Conservation (phyloP, 2,113 vertebrate genomes). For the Proteles cristata region DNA sequence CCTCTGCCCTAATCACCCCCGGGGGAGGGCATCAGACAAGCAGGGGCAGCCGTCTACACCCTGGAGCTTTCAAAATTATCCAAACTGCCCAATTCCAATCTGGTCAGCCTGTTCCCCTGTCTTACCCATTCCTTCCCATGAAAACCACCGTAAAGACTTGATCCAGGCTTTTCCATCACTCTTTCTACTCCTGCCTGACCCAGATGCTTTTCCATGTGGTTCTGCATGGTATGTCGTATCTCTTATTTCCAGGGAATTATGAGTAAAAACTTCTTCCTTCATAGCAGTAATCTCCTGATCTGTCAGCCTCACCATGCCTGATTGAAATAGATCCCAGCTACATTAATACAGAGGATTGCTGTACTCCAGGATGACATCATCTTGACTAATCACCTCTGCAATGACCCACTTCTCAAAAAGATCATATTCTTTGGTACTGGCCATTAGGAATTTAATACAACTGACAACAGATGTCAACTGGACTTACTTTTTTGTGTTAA, state of each 20-base stretch:
- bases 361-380: not conserved
- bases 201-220: not conserved
- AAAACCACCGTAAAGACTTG: not conserved
- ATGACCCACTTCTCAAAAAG: not conserved
- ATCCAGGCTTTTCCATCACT: not conserved
- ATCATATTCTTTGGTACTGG: too few species aligned
- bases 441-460: not conserved
- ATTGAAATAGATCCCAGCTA: not conserved
- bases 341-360: not conserved
- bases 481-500: not conserved
- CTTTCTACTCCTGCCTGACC: not conserved
- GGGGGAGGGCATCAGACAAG: too few species aligned
- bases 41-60: not conserved
- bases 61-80: too few species aligned
- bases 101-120: rapidly evolving
- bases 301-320: not conserved
- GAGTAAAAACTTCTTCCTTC: not conserved
- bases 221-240: not conserved
- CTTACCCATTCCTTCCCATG: not conserved
- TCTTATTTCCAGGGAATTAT: not conserved
- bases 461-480: not conserved
- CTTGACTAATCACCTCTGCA: not conserved
- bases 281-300: not conserved
- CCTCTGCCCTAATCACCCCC: not conserved
- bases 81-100: not conserved